phyloP scores from a whole-genome alignment of 2,113 vertebrate genomes.

The Conger conger region DNA sequence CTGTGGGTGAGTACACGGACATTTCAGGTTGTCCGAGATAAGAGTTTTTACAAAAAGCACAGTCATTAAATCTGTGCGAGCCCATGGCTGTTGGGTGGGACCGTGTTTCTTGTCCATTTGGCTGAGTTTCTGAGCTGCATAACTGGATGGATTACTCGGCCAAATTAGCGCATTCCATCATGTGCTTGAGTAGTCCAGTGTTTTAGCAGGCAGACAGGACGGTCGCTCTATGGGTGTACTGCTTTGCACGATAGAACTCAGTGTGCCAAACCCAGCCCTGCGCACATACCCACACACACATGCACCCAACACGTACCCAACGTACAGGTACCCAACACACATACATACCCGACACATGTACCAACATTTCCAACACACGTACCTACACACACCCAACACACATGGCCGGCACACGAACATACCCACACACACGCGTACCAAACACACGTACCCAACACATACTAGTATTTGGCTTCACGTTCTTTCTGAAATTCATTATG shows the following conservation, averaged over 20 bases:
- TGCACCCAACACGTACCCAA: no score
- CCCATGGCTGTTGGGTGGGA: background rate
- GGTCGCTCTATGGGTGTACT: background rate
- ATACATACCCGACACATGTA: no score
- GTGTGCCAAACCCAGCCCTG: no score
- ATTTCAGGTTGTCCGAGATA: background rate
- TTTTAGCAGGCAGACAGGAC: background rate
- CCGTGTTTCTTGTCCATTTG: background rate
- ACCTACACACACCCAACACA: no score
- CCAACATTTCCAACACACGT: no score
- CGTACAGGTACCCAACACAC: no score
- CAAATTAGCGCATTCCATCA: background rate
- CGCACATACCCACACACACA: no score
- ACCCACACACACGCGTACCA: no score
- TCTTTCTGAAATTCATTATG: conserved; percentile 8
- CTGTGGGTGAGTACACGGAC: no score
- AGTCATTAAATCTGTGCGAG: background rate
- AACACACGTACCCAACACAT: no score
- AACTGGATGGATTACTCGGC: background rate
- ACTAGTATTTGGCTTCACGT: conserved; percentile 20
- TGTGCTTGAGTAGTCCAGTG: background rate
- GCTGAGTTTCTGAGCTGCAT: background rate
- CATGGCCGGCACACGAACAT: no score
- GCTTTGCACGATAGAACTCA: background rate
- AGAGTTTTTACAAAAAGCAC: background rate